Evolutionary conservation across 2,888 invertebrate genomes (phyloP).

Genomic region (Tanytarsus gracilentus): DNA sequence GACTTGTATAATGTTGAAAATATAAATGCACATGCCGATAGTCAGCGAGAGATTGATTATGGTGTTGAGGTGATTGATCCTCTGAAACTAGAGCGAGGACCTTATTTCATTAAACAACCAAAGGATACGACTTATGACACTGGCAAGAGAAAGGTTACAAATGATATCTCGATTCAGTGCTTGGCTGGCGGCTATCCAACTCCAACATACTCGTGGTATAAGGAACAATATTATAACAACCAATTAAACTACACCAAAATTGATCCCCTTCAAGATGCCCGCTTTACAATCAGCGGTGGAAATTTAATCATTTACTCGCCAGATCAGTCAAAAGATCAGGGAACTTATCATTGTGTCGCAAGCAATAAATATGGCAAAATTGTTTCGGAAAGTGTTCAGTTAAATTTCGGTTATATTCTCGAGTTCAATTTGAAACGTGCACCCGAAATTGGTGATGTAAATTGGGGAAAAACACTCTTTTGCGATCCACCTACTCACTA

Average conservation of each 20-base stretch:
- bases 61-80: slow-evolving; percentile 75
- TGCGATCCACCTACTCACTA: slow-evolving; percentile 91
- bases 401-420: slow-evolving; percentile 82
- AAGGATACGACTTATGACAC: slow-evolving; percentile 74
- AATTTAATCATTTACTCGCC: slow-evolving; percentile 81
- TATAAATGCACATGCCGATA: slow-evolving; percentile 61
- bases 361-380: slow-evolving; percentile 82
- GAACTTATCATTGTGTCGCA: slow-evolving; percentile 86
- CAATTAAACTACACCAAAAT: slow-evolving; percentile 61
- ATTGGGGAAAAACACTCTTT: slow-evolving; percentile 87
- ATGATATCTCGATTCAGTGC: slow-evolving; percentile 71
- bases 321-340: slow-evolving; percentile 69
- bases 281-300: slow-evolving; percentile 85
- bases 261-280: slow-evolving; percentile 62
- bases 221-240: slow-evolving; percentile 77
- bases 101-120: slow-evolving; percentile 80
- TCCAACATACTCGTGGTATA: slow-evolving; percentile 83
- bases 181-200: slow-evolving; percentile 81
- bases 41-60: slow-evolving; percentile 74
- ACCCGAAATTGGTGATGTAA: slow-evolving; percentile 74
- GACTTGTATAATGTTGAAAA: slow-evolving; percentile 48
- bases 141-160: slow-evolving; percentile 55
- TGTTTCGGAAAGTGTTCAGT: slow-evolving; percentile 74
- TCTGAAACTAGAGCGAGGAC: slow-evolving; percentile 74
- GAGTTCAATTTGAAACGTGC: slow-evolving; percentile 85